Evolutionary conservation across 2,113 vertebrate species (phyloP).

Genomic region (Rhinoptilus africanus): DNA sequence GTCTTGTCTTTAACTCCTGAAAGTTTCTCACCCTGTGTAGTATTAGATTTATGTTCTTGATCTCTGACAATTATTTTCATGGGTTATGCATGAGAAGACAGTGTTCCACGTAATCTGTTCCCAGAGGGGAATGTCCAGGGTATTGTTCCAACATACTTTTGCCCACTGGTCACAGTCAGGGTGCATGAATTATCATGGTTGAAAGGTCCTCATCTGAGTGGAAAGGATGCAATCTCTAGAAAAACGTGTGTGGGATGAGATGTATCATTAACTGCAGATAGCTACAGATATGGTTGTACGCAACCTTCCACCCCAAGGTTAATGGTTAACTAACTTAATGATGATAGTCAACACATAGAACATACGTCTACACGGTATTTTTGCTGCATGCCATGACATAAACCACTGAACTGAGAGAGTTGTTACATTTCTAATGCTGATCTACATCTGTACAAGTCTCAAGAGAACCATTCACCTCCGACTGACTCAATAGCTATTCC

Average conservation of each 20-base stretch:
- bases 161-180: neutral
- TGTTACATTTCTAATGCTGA: neutral
- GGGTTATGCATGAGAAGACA: neutral
- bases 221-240: neutral
- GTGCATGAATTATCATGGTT: neutral
- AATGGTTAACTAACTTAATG: neutral
- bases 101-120: neutral
- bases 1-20: neutral
- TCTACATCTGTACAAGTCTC: neutral
- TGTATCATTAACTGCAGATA: neutral
- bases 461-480: neutral
- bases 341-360: neutral
- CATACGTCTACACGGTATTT: neutral
- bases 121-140: neutral
- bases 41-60: constrained; percentile 18
- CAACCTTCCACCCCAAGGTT: neutral
- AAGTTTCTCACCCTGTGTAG: neutral
- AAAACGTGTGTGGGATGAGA: neutral
- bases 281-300: neutral
- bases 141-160: neutral
- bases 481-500: neutral
- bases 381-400: neutral
- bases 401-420: neutral
- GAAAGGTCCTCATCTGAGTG: neutral
- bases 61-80: constrained; percentile 15